Percentiles rank a stretch among this genome's conserved stretches.
Conservation (phyloP, 2,888 invertebrate genomes). For the Watsonalla cultraria region DNA sequence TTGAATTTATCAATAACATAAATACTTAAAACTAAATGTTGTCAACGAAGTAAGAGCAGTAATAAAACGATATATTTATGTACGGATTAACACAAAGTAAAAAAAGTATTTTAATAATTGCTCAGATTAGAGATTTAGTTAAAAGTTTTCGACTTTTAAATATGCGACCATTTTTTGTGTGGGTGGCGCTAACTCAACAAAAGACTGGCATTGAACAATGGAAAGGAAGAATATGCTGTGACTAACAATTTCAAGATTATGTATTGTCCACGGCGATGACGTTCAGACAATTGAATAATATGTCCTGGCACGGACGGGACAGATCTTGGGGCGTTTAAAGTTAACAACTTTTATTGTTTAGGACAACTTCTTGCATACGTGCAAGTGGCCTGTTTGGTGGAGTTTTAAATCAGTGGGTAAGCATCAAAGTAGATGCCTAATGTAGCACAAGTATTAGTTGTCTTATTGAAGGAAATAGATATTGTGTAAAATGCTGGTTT, state of each 20-base stretch:
- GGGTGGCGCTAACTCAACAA: constrained; percentile 17
- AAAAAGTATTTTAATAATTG: not conserved
- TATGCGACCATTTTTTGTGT: constrained; percentile 11
- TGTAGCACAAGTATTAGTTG: too few relatives aligned
- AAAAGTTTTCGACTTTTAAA: not conserved
- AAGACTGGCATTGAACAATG: constrained; percentile 19
- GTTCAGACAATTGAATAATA: constrained; percentile 2
- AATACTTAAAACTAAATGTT: too few relatives aligned
- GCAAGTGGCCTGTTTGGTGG: too few relatives aligned
- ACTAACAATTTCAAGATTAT: constrained; percentile 16
- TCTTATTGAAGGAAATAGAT: too few relatives aligned
- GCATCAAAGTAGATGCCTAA: too few relatives aligned
- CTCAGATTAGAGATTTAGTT: not conserved
- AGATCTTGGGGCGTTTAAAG: constrained; percentile 4
- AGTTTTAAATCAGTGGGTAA: too few relatives aligned
- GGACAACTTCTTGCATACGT: not conserved
- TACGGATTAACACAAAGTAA: too few relatives aligned
- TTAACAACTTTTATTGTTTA: constrained; percentile 1
- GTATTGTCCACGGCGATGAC: constrained; percentile 1
- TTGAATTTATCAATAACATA: too few relatives aligned
- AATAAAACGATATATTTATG: too few relatives aligned
- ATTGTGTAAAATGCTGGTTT: too few relatives aligned
- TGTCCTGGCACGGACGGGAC: constrained; percentile 3
- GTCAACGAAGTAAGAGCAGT: too few relatives aligned
- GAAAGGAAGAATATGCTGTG: constrained; percentile 17